phyloP scores from a whole-genome alignment of 2,888 invertebrate species.

The Philereme vetulata region DNA sequence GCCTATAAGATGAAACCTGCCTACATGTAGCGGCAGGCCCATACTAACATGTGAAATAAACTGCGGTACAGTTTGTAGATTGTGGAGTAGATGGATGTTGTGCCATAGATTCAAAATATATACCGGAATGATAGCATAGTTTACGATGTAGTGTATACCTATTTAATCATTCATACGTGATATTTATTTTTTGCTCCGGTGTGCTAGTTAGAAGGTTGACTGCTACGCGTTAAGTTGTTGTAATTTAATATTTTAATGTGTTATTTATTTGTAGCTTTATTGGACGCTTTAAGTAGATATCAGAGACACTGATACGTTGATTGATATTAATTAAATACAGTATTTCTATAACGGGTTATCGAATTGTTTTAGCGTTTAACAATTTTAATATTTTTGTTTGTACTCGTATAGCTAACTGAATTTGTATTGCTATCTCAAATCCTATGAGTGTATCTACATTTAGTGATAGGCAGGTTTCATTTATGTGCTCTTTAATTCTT shows the following conservation, averaged over 20 bases:
- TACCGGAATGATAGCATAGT: conserved; percentile 23
- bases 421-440: conserved; percentile 45
- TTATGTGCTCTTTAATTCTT: too few species aligned
- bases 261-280: conserved; percentile 84
- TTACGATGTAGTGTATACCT: conserved; percentile 22
- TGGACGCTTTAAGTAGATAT: conserved; percentile 68
- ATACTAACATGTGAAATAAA: conserved; percentile 59
- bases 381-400: conserved; percentile 54
- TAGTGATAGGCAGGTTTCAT: too few species aligned
- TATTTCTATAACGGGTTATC: conserved; percentile 72
- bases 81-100: conserved; percentile 62
- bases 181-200: conserved; percentile 43
- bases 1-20: conserved; percentile 96
- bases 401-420: conserved; percentile 8
- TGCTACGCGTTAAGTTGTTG: conserved; percentile 81
- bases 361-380: conserved; percentile 62
- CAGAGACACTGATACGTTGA: conserved; percentile 60
- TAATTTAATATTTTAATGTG: conserved; percentile 82
- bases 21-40: conserved; percentile 87
- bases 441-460: conserved; percentile 15
- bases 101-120: conserved; percentile 67
- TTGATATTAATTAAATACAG: conserved; percentile 56
- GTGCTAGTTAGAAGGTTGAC: conserved; percentile 73
- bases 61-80: conserved; percentile 60
- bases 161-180: conserved; percentile 30